phyloP scores from a whole-genome alignment of 2,113 vertebrate genomes.

The Haliaeetus leucogaster region DNA sequence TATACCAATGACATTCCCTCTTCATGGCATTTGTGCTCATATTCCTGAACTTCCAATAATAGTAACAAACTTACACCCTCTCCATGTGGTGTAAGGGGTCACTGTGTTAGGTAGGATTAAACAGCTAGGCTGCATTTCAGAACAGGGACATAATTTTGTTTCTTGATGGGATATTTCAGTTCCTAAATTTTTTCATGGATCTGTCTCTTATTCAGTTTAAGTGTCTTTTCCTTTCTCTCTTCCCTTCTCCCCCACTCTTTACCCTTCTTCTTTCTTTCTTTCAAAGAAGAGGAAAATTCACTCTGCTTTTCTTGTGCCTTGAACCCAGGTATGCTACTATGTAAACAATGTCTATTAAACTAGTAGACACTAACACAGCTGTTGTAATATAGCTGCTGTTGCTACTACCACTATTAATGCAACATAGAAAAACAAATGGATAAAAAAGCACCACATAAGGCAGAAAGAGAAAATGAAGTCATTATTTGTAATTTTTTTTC shows the following conservation, averaged over 20 bases:
- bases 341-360: background rate
- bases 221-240: background rate
- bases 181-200: background rate
- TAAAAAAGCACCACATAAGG: background rate
- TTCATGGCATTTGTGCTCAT: background rate
- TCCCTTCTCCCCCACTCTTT: fast-evolving
- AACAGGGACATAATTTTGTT: background rate
- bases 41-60: background rate
- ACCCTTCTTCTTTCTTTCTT: background rate
- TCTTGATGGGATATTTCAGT: background rate
- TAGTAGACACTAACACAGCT: background rate
- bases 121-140: background rate
- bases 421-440: background rate
- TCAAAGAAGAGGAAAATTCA: background rate
- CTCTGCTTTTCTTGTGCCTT: background rate
- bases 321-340: background rate
- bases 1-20: background rate
- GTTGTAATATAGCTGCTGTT: background rate
- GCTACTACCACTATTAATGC: background rate
- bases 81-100: background rate
- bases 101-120: background rate
- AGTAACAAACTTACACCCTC: background rate
- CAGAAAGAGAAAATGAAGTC: background rate
- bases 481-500: background rate
- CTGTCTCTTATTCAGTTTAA: background rate